Conservation (phyloP, 2,888 invertebrate species). For the Limnephilus rhombicus region DNA sequence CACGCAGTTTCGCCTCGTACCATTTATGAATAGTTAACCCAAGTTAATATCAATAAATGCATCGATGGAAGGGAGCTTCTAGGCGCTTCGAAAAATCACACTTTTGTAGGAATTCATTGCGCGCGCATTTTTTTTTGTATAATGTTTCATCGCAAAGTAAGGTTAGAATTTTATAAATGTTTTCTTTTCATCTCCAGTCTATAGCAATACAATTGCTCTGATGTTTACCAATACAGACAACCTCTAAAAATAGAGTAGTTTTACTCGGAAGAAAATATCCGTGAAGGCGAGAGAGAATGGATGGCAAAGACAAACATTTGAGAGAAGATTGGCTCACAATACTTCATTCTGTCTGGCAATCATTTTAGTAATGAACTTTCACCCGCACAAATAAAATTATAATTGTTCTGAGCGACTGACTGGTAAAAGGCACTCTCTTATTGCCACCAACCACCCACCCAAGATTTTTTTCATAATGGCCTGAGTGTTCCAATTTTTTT, state of each 20-base stretch:
- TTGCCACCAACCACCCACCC: neutral
- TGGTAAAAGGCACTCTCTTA: slow-evolving; percentile 4
- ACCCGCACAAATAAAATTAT: neutral
- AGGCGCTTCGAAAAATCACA: neutral
- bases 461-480: neutral
- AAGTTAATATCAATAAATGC: neutral
- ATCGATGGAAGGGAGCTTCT: neutral
- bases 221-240: neutral
- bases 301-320: neutral
- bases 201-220: neutral
- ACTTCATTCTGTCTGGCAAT: neutral
- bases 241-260: neutral
- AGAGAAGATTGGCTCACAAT: neutral
- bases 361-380: neutral
- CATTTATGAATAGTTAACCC: no score
- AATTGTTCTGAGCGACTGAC: slow-evolving; percentile 1
- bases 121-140: neutral
- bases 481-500: neutral
- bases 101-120: neutral
- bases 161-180: neutral
- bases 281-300: neutral
- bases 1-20: no score
- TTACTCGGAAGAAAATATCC: neutral
- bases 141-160: neutral
- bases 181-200: neutral